These are phyloP conservation scores for Dicroscelio sp. DNA, from an alignment of 2,888 invertebrate species.

Conservation along the genomic window DNA sequence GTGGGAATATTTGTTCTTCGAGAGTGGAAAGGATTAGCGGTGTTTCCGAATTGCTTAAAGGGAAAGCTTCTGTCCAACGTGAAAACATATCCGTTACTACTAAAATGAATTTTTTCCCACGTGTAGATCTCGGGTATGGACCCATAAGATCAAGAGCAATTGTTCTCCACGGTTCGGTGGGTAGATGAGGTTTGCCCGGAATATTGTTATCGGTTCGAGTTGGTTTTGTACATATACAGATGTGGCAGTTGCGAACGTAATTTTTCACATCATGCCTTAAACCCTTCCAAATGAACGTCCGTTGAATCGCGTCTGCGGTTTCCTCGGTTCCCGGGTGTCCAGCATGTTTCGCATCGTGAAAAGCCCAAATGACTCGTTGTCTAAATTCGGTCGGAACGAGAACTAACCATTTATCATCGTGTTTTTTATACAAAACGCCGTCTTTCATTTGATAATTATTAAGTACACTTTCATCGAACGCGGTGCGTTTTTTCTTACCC, in stretches of 20 bases:
- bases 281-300: constrained; percentile 34
- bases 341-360: constrained; percentile 51
- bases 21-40: not conserved
- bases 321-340: constrained; percentile 71
- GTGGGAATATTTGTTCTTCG: constrained; percentile 17
- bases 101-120: constrained; percentile 26
- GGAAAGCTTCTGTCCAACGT: constrained; percentile 40
- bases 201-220: not conserved
- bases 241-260: constrained; percentile 36
- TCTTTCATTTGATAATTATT: not conserved
- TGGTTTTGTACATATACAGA: constrained; percentile 29
- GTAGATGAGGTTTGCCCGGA: not conserved
- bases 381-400: constrained; percentile 13
- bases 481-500: not conserved
- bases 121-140: constrained; percentile 4
- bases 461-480: constrained; percentile 15
- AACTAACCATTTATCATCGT: constrained; percentile 6
- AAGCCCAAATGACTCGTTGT: not conserved
- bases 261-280: constrained; percentile 6
- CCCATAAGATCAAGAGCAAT: constrained; percentile 42
- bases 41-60: not conserved
- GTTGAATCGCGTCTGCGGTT: constrained; percentile 8
- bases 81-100: constrained; percentile 55
- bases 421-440: not conserved
- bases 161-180: constrained; percentile 16